Evolutionary conservation across 2,113 vertebrate species (phyloP).

Genomic region (Athene cunicularia): DNA sequence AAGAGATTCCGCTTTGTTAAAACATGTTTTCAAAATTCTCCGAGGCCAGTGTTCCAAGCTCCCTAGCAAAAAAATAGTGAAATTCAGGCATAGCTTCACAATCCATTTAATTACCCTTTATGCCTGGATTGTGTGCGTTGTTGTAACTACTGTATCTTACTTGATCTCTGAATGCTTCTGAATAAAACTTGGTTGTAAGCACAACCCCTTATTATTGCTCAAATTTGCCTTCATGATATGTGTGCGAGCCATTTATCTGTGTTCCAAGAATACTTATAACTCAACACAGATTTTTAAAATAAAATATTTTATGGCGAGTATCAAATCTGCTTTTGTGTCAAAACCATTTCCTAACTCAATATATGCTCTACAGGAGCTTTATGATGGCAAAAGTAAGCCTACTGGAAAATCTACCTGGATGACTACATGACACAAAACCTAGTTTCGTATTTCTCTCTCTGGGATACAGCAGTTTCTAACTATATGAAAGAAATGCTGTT

Average conservation of each 20-base stretch:
- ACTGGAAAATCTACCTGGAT: neutral
- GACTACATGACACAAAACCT: neutral
- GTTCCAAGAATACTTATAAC: neutral
- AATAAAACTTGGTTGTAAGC: neutral
- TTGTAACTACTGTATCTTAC: neutral
- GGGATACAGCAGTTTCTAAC: neutral
- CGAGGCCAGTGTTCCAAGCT: neutral
- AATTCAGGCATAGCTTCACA: neutral
- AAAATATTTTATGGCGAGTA: neutral
- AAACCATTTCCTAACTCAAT: neutral
- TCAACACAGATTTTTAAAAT: constrained; percentile 20
- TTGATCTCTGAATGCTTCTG: neutral
- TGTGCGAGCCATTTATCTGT: neutral
- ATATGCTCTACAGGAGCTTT: neutral
- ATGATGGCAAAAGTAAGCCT: constrained; percentile 12
- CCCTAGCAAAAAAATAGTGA: neutral
- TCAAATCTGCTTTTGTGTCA: neutral
- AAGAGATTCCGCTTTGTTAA: constrained; percentile 19
- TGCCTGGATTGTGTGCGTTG: neutral
- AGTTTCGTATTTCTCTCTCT: neutral
- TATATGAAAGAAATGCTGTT: neutral
- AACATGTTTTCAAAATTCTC: constrained; percentile 19
- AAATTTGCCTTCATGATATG: neutral
- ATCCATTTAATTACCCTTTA: constrained; percentile 7
- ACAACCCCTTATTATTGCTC: neutral